Percentiles rank a stretch among this genome's conserved stretches.
Evolutionary conservation across 2,113 vertebrate genomes (phyloP).

Genomic region (Petrocephalus zakoni): DNA sequence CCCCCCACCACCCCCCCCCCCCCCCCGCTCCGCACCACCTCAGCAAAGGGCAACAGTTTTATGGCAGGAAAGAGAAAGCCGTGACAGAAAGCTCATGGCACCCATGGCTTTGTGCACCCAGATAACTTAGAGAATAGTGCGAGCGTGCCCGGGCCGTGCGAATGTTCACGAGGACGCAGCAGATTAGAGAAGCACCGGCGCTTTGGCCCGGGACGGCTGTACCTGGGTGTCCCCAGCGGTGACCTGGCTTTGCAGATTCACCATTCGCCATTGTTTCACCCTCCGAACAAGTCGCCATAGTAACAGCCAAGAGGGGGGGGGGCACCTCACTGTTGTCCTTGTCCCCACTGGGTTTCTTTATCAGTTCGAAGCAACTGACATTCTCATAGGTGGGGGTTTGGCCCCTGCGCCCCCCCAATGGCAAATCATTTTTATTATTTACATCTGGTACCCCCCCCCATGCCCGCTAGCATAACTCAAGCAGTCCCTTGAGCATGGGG

Average conservation of each 20-base stretch:
- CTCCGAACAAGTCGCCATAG: not conserved
- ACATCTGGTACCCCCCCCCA: slow-evolving; percentile 74
- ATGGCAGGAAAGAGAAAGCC: not conserved
- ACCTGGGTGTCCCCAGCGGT: not conserved
- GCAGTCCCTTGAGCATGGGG: slow-evolving; percentile 51
- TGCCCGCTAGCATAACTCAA: slow-evolving; percentile 44
- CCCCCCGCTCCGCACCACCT: not conserved
- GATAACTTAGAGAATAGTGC: not conserved
- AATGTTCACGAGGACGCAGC: not conserved
- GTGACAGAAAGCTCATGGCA: not conserved
- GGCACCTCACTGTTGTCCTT: not conserved
- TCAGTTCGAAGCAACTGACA: not conserved
- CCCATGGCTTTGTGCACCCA: not conserved
- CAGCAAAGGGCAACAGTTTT: not conserved
- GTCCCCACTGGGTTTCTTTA: not conserved
- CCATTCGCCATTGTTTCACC: not conserved
- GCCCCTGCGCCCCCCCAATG: not conserved
- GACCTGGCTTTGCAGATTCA: not conserved
- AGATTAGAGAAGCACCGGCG: not conserved
- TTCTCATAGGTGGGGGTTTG: not conserved
- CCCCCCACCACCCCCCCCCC: no score
- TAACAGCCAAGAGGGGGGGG: not conserved
- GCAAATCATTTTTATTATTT: slow-evolving; percentile 31
- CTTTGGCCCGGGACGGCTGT: not conserved
- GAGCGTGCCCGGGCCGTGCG: not conserved